Conservation (phyloP, 2,797 vertebrate species). For the Notolepis coatsorum region DNA sequence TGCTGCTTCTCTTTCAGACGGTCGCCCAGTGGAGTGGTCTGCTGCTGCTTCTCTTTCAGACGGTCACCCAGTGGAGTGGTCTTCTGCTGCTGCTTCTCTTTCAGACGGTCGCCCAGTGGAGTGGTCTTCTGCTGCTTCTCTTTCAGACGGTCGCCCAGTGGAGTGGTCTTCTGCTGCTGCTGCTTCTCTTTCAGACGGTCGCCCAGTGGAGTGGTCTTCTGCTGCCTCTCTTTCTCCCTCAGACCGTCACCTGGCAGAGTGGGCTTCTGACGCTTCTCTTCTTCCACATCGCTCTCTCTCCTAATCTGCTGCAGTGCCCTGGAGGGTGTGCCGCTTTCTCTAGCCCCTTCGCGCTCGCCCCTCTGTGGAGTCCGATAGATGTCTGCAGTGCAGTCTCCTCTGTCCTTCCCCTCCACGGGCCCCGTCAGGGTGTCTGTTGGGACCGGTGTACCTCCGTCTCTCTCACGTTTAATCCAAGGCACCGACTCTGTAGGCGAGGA, state of each 20-base stretch:
- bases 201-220: constrained; percentile 34
- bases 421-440: constrained; percentile 36
- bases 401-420: constrained; percentile 34
- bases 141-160: constrained; percentile 47
- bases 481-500: constrained; percentile 11
- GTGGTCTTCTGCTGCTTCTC: constrained; percentile 58
- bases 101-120: constrained; percentile 40
- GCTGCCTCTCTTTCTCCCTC: constrained; percentile 70
- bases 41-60: constrained; percentile 67
- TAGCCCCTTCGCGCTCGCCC: constrained; percentile 27
- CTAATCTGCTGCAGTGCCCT: constrained; percentile 56
- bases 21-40: constrained; percentile 59
- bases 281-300: constrained; percentile 62
- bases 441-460: constrained; percentile 43
- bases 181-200: constrained; percentile 64
- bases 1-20: constrained; percentile 61
- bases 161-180: constrained; percentile 49
- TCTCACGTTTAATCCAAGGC: constrained; percentile 49
- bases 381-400: constrained; percentile 14
- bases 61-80: constrained; percentile 28
- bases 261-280: constrained; percentile 60
- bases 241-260: constrained; percentile 35
- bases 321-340: constrained; percentile 27
- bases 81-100: constrained; percentile 65
- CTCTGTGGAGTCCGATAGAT: constrained; percentile 32